Evolutionary conservation across 2,113 vertebrate genomes (phyloP), one percentile per base, ranked within the genome.

Genomic region (Malurus alboscapulatus): DNA sequence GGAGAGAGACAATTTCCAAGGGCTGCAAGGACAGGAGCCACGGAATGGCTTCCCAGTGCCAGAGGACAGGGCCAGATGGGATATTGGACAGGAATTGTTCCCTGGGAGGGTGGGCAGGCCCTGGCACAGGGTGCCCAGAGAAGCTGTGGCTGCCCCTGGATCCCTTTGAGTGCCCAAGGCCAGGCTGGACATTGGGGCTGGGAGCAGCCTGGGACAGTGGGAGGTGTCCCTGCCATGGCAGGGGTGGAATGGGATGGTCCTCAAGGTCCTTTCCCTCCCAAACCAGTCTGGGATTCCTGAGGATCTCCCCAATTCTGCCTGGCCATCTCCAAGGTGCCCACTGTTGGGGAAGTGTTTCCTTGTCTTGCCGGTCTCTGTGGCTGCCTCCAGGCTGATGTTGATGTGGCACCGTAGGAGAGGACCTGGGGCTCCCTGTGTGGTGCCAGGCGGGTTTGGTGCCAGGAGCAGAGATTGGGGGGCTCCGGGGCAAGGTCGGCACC

Each of bases 361-460:
- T 17, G 1, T 4, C 57, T 21, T 9, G 5, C 53, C 1, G 4
- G 3, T 12, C 13, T 24, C 17, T 21, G 1, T 1, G 3, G 44
- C 47, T 25, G 42, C 30, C 36, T 26, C 10, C n/a, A 26, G 5
- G 11, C 50, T 12, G 4, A 2, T 11, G 50, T 1, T 40, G 59
- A 0, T 14, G 13, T 14, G 27, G 16, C 7, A 1, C 6, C 0
- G 0, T 10, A 7, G 18, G 27, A 14, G 50, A 25, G 40, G 67
- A 2, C 1, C 36, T 1, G 2, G 61, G 12, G 17, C 50, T 59
- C 18, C 12, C 14, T 2, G 0, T 3, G 21, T 61, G 1, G 18
- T 2, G 34, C 63, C 7, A 5, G 36, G 29, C 6, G 0, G 53
- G 20, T 25, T 62, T 2, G 12, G 38, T 42, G 13, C 53, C 2